Evolutionary conservation across 2,797 vertebrate species (phyloP), one percentile per base, ranked within the genome.

Genomic region (Iguana delicatissima): DNA sequence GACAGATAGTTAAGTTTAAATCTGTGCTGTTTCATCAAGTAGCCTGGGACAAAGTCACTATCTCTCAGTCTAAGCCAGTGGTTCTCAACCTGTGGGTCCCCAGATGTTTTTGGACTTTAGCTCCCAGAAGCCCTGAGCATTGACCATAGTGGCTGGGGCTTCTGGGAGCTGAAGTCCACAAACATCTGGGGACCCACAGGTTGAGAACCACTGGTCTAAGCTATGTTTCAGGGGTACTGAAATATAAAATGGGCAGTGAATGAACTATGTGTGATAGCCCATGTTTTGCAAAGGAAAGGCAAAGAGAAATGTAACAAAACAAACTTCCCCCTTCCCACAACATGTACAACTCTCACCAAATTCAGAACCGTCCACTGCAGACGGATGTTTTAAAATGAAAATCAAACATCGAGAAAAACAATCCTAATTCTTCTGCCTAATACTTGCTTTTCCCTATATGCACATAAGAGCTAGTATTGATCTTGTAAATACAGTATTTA

Each of bases 361-460:
- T 26, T 50, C 76, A 79, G 24, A 46, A 42, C 9, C 38, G 12
- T 24, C 26, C 2, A 50, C 22, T 14, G 16, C 2, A 16, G 72
- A 26, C 26, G 24, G 76, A 12, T 26, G 6, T 26, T 50, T 79
- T 26, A 26, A 29, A 26, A 29, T 79, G 20, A 42, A 46, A 77
- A 12, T 46, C 20, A 77, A 46, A 24, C 38, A 26, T 22, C 3
- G 24, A 42, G 42, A 26, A 46, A 74, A 24, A 24, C 42, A 50
- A 9, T 79, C 22, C 10, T 12, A 50, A 24, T 13, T 50, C 42
- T 29, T 24, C 76, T 79, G 24, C 42, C 3, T 79, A 2, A 22
- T 35, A 79, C 32, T 13, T 26, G 26, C 86, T 69, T 93, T 91
- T 80, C 72, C 88, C 9, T 55, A 22, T 6, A 81, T n/a, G 22